A percentile compares a stretch with the other conserved stretches of the same genome.
These are phyloP conservation scores for Mayetiola destructor DNA, from an alignment of 2,888 invertebrate species.

Conservation along the genomic window DNA sequence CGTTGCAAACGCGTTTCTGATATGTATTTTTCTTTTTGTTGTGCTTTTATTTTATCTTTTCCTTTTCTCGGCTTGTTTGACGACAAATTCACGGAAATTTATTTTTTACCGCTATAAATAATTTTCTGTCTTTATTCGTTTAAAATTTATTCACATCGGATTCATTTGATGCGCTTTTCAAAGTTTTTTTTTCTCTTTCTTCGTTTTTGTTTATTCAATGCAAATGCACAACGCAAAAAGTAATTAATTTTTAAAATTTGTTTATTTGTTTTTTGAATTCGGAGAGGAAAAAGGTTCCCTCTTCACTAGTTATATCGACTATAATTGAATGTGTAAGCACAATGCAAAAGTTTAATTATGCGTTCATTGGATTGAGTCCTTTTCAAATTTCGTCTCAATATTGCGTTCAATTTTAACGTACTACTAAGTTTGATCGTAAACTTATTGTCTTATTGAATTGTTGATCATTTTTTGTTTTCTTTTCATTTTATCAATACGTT, in stretches of 20 bases:
- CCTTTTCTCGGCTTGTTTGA: neutral
- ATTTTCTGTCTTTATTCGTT: constrained; percentile 12
- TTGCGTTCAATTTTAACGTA: too few species aligned
- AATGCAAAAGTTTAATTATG: too few species aligned
- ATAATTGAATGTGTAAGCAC: too few species aligned
- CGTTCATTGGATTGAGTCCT: too few species aligned
- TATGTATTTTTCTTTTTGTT: neutral
- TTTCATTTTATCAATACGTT: too few species aligned
- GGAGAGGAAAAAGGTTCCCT: neutral
- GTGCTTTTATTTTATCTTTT: neutral
- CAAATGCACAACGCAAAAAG: neutral
- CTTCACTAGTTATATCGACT: too few species aligned
- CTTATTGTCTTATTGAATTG: too few species aligned
- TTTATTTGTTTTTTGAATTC: neutral
- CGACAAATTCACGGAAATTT: constrained; percentile 11
- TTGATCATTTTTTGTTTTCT: too few species aligned
- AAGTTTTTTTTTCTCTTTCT: neutral
- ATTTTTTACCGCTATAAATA: constrained; percentile 10
- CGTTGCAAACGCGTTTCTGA: neutral
- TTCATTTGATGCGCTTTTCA: neutral
- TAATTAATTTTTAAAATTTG: constrained; percentile 1
- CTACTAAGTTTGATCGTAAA: too few species aligned
- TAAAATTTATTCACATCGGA: neutral
- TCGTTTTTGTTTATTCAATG: neutral
- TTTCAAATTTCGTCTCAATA: too few species aligned